Evolutionary conservation across 2,113 vertebrate species (phyloP), one percentile per base, ranked within the genome.

Genomic region (Leucosticte australis): DNA sequence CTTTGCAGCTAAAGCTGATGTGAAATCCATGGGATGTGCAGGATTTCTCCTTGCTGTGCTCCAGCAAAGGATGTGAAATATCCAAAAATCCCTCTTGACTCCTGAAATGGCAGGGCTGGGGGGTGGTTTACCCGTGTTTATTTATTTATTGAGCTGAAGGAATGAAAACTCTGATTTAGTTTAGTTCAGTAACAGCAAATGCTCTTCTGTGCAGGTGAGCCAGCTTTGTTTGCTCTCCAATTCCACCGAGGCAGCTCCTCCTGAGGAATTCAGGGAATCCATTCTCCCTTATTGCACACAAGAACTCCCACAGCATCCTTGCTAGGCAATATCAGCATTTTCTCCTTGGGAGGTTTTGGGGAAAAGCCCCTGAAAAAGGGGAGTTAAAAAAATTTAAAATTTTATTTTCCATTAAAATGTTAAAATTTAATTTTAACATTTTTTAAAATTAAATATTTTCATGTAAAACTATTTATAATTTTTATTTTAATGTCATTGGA

Each of bases 11-110:
- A 2, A n/a, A 33, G 2, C 4, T 3, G 31, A 1, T 24, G 33
- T 14, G 18, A 15, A 37, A 1, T 6, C 24, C 7, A 1, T 0
- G 55, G 46, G 46, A 11, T 42, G 2, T 2, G 7, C 20, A 11
- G 70, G 46, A 9, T 57, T 87, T 49, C n/a, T 59, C 28, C 21
- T 10, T 4, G 28, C 59, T 8, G 39, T 10, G 44, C 74, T 21
- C 60, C 26, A 12, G 35, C 22, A 9, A 1, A 53, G 27, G 20
- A 19, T 35, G 57, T 16, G 11, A 67, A 92, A 41, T 2, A 2
- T 18, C n/a, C 13, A 5, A 19, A 68, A 27, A 65, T 14, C 15
- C 68, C 85, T n/a, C 37, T 65, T 69, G 21, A 2, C 9, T 63
- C 47, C 50, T 8, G 35, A 46, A 59, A 31, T 0, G 33, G 33